Evolutionary conservation across 2,113 vertebrate species (phyloP).

Genomic region (Cranoglanis bouderius): DNA sequence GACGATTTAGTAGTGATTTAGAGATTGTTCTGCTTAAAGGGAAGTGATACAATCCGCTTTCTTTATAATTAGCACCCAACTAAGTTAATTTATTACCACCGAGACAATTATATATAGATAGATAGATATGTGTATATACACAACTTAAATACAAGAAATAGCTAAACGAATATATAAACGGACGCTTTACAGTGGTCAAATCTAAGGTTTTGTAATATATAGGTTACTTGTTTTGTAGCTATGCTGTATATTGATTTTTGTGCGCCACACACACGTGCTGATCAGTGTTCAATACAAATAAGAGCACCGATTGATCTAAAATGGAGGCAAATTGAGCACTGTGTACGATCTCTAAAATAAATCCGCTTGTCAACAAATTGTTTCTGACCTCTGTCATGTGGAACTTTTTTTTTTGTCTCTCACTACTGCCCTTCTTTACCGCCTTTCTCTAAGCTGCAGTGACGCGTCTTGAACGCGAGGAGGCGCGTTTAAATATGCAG

Average conservation of each 20-base stretch:
- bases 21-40: neutral
- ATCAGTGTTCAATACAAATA: neutral
- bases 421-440: conserved; percentile 24
- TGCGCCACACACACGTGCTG: neutral
- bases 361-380: neutral
- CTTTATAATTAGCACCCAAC: neutral
- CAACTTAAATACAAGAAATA: too few relatives aligned
- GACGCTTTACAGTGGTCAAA: neutral
- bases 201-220: neutral
- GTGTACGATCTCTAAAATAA: neutral
- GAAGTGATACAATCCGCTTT: neutral
- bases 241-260: neutral
- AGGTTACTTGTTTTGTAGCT: neutral
- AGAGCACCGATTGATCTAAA: neutral
- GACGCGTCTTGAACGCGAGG: neutral
- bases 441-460: conserved; percentile 7
- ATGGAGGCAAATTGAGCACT: neutral
- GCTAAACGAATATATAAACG: neutral
- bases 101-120: neutral
- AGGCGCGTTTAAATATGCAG: neutral
- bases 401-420: neutral
- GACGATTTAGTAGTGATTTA: neutral
- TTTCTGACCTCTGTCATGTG: neutral
- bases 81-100: neutral
- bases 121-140: neutral